Evolutionary conservation across 2,113 vertebrate species (phyloP), one percentile per base, ranked within the genome.

Genomic region (Epinephelus cyanopodus): DNA sequence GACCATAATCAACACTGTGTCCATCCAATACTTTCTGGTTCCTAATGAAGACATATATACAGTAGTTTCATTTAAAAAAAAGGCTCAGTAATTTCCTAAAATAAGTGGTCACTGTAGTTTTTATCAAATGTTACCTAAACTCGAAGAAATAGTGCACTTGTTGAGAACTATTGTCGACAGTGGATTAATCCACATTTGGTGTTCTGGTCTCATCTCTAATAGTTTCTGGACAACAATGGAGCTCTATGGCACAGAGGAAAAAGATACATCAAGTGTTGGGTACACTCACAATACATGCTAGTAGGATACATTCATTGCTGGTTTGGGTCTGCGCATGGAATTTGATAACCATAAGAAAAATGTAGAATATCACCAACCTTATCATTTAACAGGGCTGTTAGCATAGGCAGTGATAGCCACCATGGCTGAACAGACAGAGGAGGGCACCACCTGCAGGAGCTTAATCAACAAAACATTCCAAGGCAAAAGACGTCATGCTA

Each of bases 351-450:
- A 52, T 50, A 63, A 79, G 21, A 66, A 57, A 52, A 77, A 60
- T 52, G 42, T 12, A 61, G 23, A 69, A 56, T 54, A 45, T 53
- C 39, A 65, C 48, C 25, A 48, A 62, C 27, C 21, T 39, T 15
- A 69, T 77, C 42, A 67, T 39, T 54, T 37, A 29, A 45, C 50
- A 13, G 27, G 15, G 27, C 56, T 81, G 45, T 77, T 64, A 42
- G 56, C 62, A 66, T 67, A 18, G 74, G 62, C 74, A 77, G 72
- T 81, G 67, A 67, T 25, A 72, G 53, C 25, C 61, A 81, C 47
- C 47, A 62, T 67, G 72, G 61, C 47, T 72, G 17, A 62, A 71
- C 48, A 69, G 63, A 69, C 57, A 52, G 18, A 71, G 37, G 60
- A 65, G 65, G 60, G 52, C 3, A 5, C 56, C 17, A 50, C 48